Evolutionary conservation across 64 coral and sea anemone species (phyloP).

Genomic region (Hydrozoanthus tunicans): DNA sequence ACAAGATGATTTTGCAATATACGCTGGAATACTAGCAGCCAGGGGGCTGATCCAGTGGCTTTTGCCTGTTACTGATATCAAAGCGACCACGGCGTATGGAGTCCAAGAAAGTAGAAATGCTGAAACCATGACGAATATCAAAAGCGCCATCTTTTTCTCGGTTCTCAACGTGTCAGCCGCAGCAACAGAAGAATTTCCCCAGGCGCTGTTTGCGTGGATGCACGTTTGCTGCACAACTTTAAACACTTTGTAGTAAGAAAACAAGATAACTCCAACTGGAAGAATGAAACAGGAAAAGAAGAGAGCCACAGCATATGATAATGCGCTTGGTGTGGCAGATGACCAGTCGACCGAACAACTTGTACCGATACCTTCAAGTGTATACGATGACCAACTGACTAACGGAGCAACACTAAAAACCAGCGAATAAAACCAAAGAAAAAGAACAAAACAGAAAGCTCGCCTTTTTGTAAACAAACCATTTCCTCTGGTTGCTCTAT

Average conservation of each 20-base stretch:
- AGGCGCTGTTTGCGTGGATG: slow-evolving; percentile 32
- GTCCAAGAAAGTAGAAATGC: slow-evolving; percentile 58
- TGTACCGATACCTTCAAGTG: too few relatives aligned
- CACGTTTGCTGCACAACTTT: not conserved
- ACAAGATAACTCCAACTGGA: slow-evolving; percentile 1
- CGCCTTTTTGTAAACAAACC: not conserved
- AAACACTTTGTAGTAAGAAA: slow-evolving; percentile 8
- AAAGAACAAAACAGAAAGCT: not conserved
- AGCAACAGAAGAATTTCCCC: slow-evolving; percentile 34
- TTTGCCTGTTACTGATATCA: slow-evolving; percentile 17
- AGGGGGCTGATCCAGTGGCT: not conserved
- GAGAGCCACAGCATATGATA: slow-evolving; percentile 9
- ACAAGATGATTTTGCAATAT: slow-evolving; percentile 42
- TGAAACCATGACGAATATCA: slow-evolving; percentile 27
- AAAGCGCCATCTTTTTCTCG: slow-evolving; percentile 13
- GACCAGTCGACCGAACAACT: not conserved
- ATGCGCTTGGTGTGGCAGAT: not conserved
- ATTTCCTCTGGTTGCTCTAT: not conserved
- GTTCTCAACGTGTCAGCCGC: not conserved
- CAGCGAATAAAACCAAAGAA: too few relatives aligned
- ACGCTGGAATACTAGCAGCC: slow-evolving; percentile 40
- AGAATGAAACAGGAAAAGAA: slow-evolving; percentile 31
- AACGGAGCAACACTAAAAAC: too few relatives aligned
- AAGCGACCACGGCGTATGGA: slow-evolving; percentile 41
- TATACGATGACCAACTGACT: not conserved